Base-by-base conservation (phyloP, 1,140 invertebrate genomes). In the Drosophila tsacasi region DNA sequence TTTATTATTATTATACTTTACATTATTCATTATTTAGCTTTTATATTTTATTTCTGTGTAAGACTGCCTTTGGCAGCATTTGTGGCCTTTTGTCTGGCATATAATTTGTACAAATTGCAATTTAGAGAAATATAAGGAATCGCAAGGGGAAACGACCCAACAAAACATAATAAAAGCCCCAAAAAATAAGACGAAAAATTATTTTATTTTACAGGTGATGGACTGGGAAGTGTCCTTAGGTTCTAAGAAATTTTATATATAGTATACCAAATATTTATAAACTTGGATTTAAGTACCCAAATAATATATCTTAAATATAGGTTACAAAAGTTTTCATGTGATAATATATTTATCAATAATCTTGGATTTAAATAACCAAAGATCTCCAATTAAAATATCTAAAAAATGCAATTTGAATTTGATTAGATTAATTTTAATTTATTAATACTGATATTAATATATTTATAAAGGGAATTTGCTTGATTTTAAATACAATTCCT, bases 21-120 rank as follows among this genome's bases (percentile, higher is more conserved):
- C 21, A 15, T 21, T 6, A 5, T 1, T 2, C 1, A n/a, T 27
- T n/a, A 1, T 3, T 27, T 10, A 49, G 6, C 5, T 27, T 25
- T n/a, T 2, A 0, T 2, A 30, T 19, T 52, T 52, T 35, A 0
- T 55, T 55, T 9, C 19, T 17, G 32, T 55, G 52, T 39, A 55
- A 6, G 50, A 42, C n/a, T 39, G 44, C 61, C 62, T 35, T 55
- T 54, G 50, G 46, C 78, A 85, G 64, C 83, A 76, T 86, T 87
- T 87, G 83, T 72, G 81, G 72, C 80, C 76, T 79, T 90, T 89
- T 89, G 77, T 65, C 84, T 81, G 78, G 50, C 76, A 85, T 90
- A 90, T 90, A 90, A 90, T 90, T 90, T 90, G 81, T 71, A 60
- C 78, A 90, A 90, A 90, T 84, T 90, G 85, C 85, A 90, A 90